Evolutionary conservation across 2,113 vertebrate species (phyloP).

Genomic region (Alligator sinensis): DNA sequence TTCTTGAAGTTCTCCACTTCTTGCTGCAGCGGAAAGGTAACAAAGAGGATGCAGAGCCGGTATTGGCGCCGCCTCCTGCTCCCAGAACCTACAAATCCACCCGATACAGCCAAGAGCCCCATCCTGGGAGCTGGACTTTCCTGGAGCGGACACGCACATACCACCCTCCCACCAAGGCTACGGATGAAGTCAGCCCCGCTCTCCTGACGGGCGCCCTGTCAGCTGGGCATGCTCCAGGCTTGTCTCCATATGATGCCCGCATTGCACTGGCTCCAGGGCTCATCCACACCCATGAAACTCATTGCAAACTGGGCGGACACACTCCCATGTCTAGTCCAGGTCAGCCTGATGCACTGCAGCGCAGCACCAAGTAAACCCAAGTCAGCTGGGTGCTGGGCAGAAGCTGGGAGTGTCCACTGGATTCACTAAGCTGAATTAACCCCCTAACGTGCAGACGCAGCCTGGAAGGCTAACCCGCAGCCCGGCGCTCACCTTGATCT

Average conservation of each 20-base stretch:
- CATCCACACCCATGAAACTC: no score
- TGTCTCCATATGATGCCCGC: accelerated
- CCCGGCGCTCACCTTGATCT: slow-evolving; percentile 91
- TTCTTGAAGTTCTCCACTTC: slow-evolving; percentile 99
- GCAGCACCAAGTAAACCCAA: no score
- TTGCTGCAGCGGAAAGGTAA: slow-evolving; percentile 83
- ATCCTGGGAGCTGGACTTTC: neutral
- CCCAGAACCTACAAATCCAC: no score
- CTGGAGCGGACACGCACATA: no score
- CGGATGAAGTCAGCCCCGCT: no score
- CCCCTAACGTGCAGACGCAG: neutral
- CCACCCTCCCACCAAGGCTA: neutral
- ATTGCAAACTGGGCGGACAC: no score
- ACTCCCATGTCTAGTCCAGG: no score
- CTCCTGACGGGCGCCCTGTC: accelerated
- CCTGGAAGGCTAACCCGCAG: neutral
- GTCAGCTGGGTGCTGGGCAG: no score
- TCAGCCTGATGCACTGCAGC: no score
- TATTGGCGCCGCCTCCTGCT: neutral
- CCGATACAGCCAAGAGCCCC: accelerated
- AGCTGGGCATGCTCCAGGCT: accelerated
- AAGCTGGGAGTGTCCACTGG: neutral
- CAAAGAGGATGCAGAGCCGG: neutral
- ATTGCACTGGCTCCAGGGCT: accelerated
- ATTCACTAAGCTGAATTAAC: neutral